phyloP scores from a whole-genome alignment of 1,140 invertebrate species.

The Parasteatoda tepidariorum region DNA sequence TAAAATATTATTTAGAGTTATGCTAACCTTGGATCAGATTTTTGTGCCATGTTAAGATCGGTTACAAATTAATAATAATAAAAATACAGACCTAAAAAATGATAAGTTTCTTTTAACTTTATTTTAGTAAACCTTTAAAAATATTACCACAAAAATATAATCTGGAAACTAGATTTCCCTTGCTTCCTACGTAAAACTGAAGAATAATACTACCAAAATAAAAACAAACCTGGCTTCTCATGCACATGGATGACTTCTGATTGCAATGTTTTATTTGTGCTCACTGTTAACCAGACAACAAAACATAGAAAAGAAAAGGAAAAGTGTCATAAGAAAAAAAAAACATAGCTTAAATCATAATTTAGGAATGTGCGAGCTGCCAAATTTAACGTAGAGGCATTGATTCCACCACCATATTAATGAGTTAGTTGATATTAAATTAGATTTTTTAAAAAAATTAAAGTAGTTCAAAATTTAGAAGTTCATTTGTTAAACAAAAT shows the following conservation, averaged over 20 bases:
- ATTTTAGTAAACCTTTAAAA: too few species aligned
- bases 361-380: conserved; percentile 54
- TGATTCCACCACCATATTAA: conserved; percentile 35
- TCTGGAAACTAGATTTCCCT: too few species aligned
- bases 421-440: background rate
- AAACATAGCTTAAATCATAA: conserved; percentile 10
- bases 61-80: too few species aligned
- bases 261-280: conserved; percentile 31
- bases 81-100: too few species aligned
- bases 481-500: background rate
- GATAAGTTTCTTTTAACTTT: too few species aligned
- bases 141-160: too few species aligned
- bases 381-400: conserved; percentile 15
- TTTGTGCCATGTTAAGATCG: too few species aligned
- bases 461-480: background rate
- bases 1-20: too few species aligned
- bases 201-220: conserved; percentile 7
- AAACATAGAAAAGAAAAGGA: conserved; percentile 47
- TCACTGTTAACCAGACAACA: conserved; percentile 37
- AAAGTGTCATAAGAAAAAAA: conserved; percentile 16
- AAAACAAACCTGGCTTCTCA: conserved; percentile 55
- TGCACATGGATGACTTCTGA: conserved; percentile 14
- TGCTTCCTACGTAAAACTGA: background rate
- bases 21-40: too few species aligned
- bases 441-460: background rate